Evolutionary conservation across 2,888 invertebrate species (phyloP), one percentile per base, ranked within the genome.

Genomic region (Subacronicta megacephala): DNA sequence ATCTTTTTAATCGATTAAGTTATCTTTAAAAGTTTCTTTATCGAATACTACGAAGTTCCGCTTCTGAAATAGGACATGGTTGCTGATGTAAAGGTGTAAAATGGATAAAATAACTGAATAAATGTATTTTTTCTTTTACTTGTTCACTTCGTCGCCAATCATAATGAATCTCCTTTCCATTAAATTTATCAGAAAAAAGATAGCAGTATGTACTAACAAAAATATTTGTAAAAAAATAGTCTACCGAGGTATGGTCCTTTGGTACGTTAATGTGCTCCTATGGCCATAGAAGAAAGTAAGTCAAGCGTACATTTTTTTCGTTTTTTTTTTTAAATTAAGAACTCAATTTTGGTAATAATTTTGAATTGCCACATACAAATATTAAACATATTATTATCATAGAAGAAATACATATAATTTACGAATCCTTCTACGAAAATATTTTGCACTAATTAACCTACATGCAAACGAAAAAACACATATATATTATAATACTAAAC

Each of bases 391-490:
- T n/a, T n/a, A n/a, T n/a, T n/a, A n/a, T n/a, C n/a, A n/a, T n/a
- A n/a, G n/a, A n/a, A n/a, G n/a, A n/a, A n/a, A n/a, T n/a, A n/a
- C n/a, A n/a, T 10, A 9, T 1, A 26, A 63, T 70, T 6, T 20
- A 20, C 6, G 20, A 6, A 6, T 3, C 3, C 3, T 20, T 20
- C 6, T 20, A 20, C 20, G 20, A 4, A 20, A 20, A 20, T 20
- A 6, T 6, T 6, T 20, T 20, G 6, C 20, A 20, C 20, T 6
- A 6, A 23, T 64, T 63, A 70, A 49, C 56, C 29, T 41, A 50
- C 12, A 50, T 57, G 26, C 42, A 40, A 44, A 57, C 31, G 6
- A 40, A 58, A 50, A 65, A 17, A 57, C 38, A 50, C n/a, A 43
- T 62, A 31, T 31, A 31, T n/a, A 31, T 29, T 3, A 45, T 45